Base-by-base conservation (phyloP, 2,113 vertebrate genomes). In the Condylura cristata region DNA sequence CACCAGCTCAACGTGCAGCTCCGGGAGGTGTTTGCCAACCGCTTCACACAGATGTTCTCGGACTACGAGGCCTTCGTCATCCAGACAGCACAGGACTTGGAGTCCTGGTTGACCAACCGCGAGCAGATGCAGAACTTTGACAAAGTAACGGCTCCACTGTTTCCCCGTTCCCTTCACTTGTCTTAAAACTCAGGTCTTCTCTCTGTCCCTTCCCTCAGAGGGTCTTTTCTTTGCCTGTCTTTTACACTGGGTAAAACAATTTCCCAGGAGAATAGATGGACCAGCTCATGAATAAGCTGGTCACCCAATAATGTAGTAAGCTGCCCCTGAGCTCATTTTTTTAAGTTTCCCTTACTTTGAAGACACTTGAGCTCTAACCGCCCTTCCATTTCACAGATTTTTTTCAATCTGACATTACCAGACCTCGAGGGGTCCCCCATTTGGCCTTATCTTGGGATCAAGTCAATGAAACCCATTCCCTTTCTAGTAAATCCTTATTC, bases 51-150 rank as follows among this genome's bases (percentile, higher is more conserved):
- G 97, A 99, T 99, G 98, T 99, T 99, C 3, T 98, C 99, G 0
- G 99, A 99, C 94, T 99, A 99, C 0, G 99, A 99, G 95, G 99
- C 99, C 0, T 99, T 99, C 8, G 98, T 99, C 97, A 99, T 99
- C 96, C 99, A 99, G 96, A 98, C 99, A 3, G 98, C 99, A 17
- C 98, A 99, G 0, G 99, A 99, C 96, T 98, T 99, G 98, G 99
- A 99, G 85, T 99, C 99, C 0, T 99, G 99, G 99, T 98, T 99
- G 87, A 99, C 98, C 92, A 99, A 99, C 97, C 98, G 99, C 79
- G 99, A 99, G 85, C 99, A 99, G 95, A 99, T 98, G 97, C 99
- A 99, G 83, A 99, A 99, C 97, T 99, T 99, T 95, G 99, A 99
- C 98, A 99, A 99, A 99, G 99, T 99, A 98, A 97, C 96, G 80